Conservation (phyloP, 1,140 invertebrate genomes). For the Saccostrea echinata region DNA sequence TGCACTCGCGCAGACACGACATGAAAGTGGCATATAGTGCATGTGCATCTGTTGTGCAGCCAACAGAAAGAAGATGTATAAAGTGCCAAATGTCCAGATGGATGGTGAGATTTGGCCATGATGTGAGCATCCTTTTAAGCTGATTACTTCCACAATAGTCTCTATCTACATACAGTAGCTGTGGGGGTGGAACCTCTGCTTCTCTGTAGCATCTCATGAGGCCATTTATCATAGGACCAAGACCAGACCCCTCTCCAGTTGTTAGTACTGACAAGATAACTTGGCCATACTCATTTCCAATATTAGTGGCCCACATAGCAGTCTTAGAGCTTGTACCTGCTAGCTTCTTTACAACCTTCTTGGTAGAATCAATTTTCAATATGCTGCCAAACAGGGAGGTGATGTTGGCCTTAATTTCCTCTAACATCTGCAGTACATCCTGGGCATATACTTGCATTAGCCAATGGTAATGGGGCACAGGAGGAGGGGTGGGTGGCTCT, state of each 20-base stretch:
- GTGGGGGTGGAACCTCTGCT: constrained; percentile 30
- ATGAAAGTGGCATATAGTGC: constrained; percentile 64
- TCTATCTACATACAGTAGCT: constrained; percentile 54
- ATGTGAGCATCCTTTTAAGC: background rate
- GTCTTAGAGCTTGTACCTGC: constrained; percentile 52
- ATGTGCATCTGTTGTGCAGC: constrained; percentile 62
- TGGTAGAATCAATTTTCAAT: constrained; percentile 65
- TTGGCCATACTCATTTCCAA: constrained; percentile 66
- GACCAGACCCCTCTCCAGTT: constrained; percentile 45
- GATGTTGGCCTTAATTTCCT: constrained; percentile 55
- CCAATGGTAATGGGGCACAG: constrained; percentile 21
- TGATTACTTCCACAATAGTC: constrained; percentile 45
- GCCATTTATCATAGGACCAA: constrained; percentile 44
- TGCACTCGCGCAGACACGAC: constrained; percentile 55
- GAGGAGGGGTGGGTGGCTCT: constrained; percentile 44
- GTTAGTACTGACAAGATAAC: constrained; percentile 39
- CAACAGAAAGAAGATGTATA: constrained; percentile 63
- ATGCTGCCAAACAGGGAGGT: constrained; percentile 61
- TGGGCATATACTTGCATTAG: constrained; percentile 42
- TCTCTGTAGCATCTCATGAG: constrained; percentile 30
- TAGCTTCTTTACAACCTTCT: constrained; percentile 43
- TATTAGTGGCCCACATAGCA: constrained; percentile 60
- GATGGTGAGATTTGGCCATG: constrained; percentile 38
- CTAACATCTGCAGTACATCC: constrained; percentile 54
- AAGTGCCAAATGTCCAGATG: constrained; percentile 70